Base-by-base conservation (phyloP, 2,888 invertebrate genomes). In the Netelia virgata region DNA sequence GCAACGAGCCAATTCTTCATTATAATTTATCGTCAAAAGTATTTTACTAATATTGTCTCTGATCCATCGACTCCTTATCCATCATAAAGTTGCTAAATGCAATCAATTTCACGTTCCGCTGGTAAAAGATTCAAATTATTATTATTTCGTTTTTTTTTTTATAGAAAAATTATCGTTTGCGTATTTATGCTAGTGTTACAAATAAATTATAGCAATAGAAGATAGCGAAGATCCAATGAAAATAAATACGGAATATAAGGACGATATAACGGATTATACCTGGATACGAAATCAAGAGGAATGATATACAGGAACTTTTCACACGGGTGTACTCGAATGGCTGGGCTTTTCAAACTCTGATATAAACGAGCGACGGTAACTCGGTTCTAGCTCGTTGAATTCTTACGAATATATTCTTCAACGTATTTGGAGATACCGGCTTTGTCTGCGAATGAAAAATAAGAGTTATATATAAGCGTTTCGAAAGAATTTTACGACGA, bases 391-490 rank as follows among this genome's bases (percentile, higher is more conserved):
- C 47, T 47, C 47, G 47, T 47, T 47, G 47, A 64, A n/a, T 76
- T 69, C 59, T 59, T 1, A 9, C 70, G 82, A 68, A 85, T 78
- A 79, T 82, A 79, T 28, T 78, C 75, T 69, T 82, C 82, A 47
- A 82, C 85, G 79, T 72, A 82, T 72, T 79, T 82, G 20, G 82
- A 82, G 28, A 85, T 85, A 1, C 82, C 85, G 18, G 77, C 64
- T 70, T 84, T 81, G 11, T 84, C 84, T 84, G 81, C 1, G 61
- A 68, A 28, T n/a, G 11, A 64, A 55, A 59, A 59, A n/a, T 47
- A 72, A 23, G 14, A 41, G 20, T 28, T 14, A n/a, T n/a, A 43
- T 47, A 47, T 50, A 14, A 59, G 16, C 6, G 14, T 66, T 57
- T 57, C n/a, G 3, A 9, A 82, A 41, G 55, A 50, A 82, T 68